Conservation (phyloP, 1,140 invertebrate species). For the Magallana ariakensis region DNA sequence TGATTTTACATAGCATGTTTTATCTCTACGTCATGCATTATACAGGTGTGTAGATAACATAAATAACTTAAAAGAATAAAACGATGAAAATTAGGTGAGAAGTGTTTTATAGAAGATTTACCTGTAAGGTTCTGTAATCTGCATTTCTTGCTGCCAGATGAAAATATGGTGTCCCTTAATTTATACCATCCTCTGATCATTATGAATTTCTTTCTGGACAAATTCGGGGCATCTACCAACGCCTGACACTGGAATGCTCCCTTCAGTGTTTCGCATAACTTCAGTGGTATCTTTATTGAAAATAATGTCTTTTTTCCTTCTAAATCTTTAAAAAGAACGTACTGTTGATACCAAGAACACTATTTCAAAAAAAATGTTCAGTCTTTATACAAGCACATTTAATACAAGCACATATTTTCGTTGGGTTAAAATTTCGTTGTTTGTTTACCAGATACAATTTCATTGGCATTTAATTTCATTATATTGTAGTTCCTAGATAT, state of each 20-base stretch:
- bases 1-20: not conserved
- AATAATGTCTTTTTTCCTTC: not conserved
- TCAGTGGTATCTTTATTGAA: not conserved
- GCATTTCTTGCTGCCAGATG: not conserved
- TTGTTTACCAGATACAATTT: too few relatives aligned
- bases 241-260: constrained; percentile 21
- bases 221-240: not conserved
- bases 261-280: not conserved
- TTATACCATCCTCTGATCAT: constrained; percentile 12
- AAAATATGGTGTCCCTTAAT: not conserved
- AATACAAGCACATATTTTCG: too few relatives aligned
- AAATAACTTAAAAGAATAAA: too few relatives aligned
- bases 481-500: too few relatives aligned
- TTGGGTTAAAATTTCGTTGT: too few relatives aligned
- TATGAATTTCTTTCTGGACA: not conserved
- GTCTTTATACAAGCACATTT: too few relatives aligned
- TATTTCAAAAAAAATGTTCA: too few relatives aligned
- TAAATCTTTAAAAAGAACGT: not conserved
- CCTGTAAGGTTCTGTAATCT: not conserved
- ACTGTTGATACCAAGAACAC: not conserved
- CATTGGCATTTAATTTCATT: too few relatives aligned
- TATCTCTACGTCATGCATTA: not conserved
- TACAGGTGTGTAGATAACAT: not conserved
- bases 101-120: too few relatives aligned
- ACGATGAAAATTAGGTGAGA: too few relatives aligned